phyloP scores from a whole-genome alignment of 2,113 vertebrate species.

The Nymphicus hollandicus region DNA sequence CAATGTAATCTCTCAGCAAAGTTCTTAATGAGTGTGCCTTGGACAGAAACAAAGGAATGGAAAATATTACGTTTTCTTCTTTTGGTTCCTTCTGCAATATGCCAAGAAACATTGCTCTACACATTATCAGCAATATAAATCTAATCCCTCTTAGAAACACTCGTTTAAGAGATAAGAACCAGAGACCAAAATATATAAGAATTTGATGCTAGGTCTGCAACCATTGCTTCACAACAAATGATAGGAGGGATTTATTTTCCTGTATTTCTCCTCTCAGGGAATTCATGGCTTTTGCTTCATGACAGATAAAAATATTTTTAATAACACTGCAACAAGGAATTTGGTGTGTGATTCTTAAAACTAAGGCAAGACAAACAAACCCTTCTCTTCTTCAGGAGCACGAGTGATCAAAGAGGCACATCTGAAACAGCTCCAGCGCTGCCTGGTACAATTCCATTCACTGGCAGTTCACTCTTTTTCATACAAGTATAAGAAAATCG shows the following conservation, averaged over 20 bases:
- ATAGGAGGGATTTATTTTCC: not conserved
- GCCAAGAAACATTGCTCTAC: not conserved
- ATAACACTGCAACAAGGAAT: conserved; percentile 5
- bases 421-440: not conserved
- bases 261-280: not conserved
- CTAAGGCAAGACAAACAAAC: not conserved
- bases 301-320: conserved; percentile 61
- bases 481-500: not conserved
- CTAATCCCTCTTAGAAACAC: conserved; percentile 29
- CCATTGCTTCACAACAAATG: not conserved
- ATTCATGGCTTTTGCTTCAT: not conserved
- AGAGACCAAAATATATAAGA: not conserved
- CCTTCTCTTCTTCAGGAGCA: not conserved
- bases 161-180: conserved; percentile 24
- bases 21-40: not conserved
- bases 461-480: not conserved
- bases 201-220: not conserved
- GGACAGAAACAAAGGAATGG: conserved; percentile 1
- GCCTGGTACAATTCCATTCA: not conserved
- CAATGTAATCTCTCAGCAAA: not conserved
- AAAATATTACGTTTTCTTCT: not conserved
- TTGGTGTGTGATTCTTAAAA: not conserved
- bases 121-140: conserved; percentile 29
- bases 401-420: not conserved
- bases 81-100: not conserved